Conservation (phyloP, 2,113 vertebrate species). For the Telmatochromis sp. region DNA sequence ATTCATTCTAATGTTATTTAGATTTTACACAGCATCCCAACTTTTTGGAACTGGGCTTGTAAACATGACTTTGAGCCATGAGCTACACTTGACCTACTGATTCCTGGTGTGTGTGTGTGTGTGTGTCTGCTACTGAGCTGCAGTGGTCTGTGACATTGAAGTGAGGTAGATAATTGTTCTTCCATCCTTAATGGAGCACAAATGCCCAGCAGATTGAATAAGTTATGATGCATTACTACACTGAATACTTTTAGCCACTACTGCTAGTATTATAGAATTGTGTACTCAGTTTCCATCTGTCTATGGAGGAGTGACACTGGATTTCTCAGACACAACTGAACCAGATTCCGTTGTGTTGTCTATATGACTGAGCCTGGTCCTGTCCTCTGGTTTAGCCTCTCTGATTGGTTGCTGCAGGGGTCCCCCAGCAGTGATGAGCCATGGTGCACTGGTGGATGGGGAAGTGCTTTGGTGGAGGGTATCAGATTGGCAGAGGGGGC, state of each 20-base stretch:
- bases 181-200: neutral
- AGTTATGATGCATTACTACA: constrained; percentile 5
- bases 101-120: neutral
- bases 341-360: neutral
- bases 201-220: constrained; percentile 28
- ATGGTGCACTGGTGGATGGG: neutral
- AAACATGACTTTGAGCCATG: constrained; percentile 21
- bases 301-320: neutral
- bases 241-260: neutral
- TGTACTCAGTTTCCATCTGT: constrained; percentile 14
- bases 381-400: constrained; percentile 30
- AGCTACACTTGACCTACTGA: constrained; percentile 14
- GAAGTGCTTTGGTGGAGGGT: neutral
- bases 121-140: neutral
- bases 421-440: neutral
- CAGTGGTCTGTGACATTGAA: neutral
- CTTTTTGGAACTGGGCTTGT: neutral
- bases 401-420: neutral
- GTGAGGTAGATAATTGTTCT: constrained; percentile 56
- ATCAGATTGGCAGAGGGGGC: constrained; percentile 42
- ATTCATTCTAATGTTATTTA: neutral
- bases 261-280: constrained; percentile 9
- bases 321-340: neutral
- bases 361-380: neutral
- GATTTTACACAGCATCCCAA: neutral